phyloP scores from a whole-genome alignment of 2,888 invertebrate species.

The Alsophila aescularia region DNA sequence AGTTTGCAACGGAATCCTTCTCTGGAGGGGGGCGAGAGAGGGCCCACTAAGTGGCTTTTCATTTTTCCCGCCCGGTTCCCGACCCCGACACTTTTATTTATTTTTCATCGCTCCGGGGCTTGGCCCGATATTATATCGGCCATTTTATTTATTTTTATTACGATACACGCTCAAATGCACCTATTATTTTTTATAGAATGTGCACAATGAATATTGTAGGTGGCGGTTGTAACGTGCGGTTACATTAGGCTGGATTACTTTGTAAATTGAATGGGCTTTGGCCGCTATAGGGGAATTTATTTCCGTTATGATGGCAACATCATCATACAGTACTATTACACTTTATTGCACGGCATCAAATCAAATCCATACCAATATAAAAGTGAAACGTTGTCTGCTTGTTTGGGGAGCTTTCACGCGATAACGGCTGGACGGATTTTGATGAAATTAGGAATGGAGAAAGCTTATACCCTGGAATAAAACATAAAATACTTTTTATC shows the following conservation, averaged over 20 bases:
- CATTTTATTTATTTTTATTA: slow-evolving; percentile 79
- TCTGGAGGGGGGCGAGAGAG: slow-evolving; percentile 59
- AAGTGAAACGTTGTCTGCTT: too few relatives aligned
- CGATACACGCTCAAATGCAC: slow-evolving; percentile 66
- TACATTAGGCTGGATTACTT: slow-evolving; percentile 37
- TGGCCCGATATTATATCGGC: slow-evolving; percentile 71
- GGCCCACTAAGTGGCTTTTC: slow-evolving; percentile 78
- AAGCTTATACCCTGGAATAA: too few relatives aligned
- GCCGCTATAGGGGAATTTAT: slow-evolving; percentile 27
- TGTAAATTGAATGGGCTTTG: slow-evolving; percentile 39
- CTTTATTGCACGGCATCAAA: too few relatives aligned
- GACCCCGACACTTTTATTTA: slow-evolving; percentile 74
- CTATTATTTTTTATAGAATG: slow-evolving; percentile 73
- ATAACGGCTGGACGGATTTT: too few relatives aligned
- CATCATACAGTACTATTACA: not conserved
- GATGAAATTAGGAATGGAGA: too few relatives aligned
- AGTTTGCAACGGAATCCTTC: slow-evolving; percentile 55
- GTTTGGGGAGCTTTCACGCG: too few relatives aligned
- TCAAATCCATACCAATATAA: too few relatives aligned
- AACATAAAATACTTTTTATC: too few relatives aligned
- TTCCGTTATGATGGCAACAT: slow-evolving; percentile 15
- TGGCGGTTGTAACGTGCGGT: slow-evolving; percentile 30
- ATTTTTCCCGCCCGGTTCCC: slow-evolving; percentile 64
- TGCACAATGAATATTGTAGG: slow-evolving; percentile 50
- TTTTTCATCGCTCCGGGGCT: slow-evolving; percentile 77